These are phyloP conservation scores for Catharus ustulatus DNA, from an alignment of 2,797 vertebrate genomes.

Conservation along the genomic window DNA sequence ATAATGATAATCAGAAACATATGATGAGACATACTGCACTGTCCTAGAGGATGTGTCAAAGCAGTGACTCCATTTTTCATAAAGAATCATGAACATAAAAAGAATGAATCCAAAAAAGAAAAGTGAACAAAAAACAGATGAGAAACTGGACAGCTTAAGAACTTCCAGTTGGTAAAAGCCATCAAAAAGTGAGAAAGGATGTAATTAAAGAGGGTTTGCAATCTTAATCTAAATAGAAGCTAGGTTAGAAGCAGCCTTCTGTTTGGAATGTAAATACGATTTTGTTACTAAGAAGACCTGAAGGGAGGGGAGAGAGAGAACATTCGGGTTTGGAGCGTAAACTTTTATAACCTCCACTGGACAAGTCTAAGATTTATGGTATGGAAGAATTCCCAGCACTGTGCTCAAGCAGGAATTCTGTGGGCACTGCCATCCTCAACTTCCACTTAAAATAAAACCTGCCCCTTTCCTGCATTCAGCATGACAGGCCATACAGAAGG, in stretches of 20 bases:
- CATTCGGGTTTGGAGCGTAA: not conserved
- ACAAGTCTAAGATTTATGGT: not conserved
- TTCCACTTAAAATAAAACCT: not conserved
- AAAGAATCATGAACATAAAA: not conserved
- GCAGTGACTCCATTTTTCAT: not conserved
- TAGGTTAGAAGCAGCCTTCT: not conserved
- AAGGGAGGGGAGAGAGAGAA: not conserved
- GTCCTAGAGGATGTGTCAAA: not conserved
- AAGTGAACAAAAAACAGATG: not conserved
- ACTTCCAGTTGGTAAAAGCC: not conserved
- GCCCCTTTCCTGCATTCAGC: not conserved
- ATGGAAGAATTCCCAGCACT: not conserved
- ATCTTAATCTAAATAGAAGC: not conserved
- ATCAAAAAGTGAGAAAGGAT: not conserved
- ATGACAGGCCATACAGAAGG: not conserved
- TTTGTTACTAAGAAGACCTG: not conserved
- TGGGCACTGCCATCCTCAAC: not conserved
- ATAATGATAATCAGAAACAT: not conserved
- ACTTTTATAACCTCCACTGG: not conserved
- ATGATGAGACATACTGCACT: not conserved
- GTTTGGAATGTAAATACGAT: not conserved
- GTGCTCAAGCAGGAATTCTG: not conserved
- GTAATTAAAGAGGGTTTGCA: not conserved
- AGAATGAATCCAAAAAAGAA: not conserved
- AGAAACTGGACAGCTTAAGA: not conserved